Percentiles rank a stretch among this genome's conserved stretches.
phyloP scores from a whole-genome alignment of 1,140 invertebrate species.

The Drosophila pseudoobscura region DNA sequence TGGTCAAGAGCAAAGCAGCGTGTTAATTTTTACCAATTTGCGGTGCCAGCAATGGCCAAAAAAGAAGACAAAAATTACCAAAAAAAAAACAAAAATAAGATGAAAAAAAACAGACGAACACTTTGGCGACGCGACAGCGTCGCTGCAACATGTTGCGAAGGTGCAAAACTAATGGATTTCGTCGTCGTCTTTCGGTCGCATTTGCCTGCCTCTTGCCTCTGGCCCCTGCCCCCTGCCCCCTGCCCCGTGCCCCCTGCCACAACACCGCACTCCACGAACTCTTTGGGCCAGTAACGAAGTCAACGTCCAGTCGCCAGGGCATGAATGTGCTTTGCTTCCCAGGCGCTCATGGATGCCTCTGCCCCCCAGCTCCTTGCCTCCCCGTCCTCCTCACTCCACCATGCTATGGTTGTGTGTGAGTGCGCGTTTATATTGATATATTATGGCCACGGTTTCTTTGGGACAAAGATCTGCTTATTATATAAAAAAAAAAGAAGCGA shows the following conservation, averaged over 20 bases:
- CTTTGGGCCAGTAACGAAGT: constrained; percentile 38
- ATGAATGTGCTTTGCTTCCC: constrained; percentile 80
- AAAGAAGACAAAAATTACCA: constrained; percentile 32
- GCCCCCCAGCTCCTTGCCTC: not conserved
- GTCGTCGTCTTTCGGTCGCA: constrained; percentile 66
- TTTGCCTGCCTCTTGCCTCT: constrained; percentile 44
- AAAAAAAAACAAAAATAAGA: constrained; percentile 18
- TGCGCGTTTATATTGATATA: constrained; percentile 81
- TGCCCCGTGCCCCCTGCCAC: not conserved
- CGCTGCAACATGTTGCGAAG: constrained; percentile 79
- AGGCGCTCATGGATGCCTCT: constrained; percentile 63
- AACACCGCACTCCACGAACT: not conserved
- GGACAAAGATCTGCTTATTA: constrained; percentile 83
- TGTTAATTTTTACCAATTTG: constrained; percentile 82
- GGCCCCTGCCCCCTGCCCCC: not conserved
- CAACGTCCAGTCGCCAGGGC: constrained; percentile 64
- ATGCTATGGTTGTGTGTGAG: constrained; percentile 36
- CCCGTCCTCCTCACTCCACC: not conserved
- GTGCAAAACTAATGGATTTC: constrained; percentile 82
- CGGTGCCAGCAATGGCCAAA: constrained; percentile 63
- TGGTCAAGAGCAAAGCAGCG: constrained; percentile 81
- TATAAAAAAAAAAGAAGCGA: constrained; percentile 65
- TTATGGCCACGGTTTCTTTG: constrained; percentile 82
- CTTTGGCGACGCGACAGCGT: constrained; percentile 48
- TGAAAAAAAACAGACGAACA: constrained; percentile 41